Conservation (phyloP, 2,888 invertebrate species). For the Cheilosia variabilis region DNA sequence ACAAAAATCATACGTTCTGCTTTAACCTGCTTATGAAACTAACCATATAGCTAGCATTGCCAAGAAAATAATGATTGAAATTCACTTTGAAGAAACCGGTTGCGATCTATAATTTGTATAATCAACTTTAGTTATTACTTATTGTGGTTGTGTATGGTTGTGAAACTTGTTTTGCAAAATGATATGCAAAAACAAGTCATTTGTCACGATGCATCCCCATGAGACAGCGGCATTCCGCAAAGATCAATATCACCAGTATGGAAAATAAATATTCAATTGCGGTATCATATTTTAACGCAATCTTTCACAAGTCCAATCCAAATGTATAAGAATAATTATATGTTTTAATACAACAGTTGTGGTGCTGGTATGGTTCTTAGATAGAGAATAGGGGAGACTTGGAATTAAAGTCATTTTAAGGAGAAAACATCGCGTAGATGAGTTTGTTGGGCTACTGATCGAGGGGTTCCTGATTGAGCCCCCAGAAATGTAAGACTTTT, state of each 20-base stretch:
- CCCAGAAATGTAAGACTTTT: too few species aligned
- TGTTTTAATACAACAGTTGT: neutral
- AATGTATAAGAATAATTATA: neutral
- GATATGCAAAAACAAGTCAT: slow-evolving; percentile 51
- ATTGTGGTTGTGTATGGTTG: slow-evolving; percentile 15
- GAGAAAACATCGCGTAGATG: too few species aligned
- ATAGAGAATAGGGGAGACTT: too few species aligned
- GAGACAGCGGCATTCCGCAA: slow-evolving; percentile 26
- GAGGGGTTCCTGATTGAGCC: too few species aligned
- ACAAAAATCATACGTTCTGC: too few species aligned
- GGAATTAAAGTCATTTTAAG: too few species aligned
- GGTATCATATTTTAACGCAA: slow-evolving; percentile 9
- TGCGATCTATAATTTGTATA: slow-evolving; percentile 22
- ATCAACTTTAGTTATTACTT: slow-evolving; percentile 19
- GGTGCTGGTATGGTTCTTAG: neutral
- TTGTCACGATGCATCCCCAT: slow-evolving; percentile 53
- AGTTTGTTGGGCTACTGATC: too few species aligned
- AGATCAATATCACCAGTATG: slow-evolving; percentile 35
- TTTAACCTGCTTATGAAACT: too few species aligned
- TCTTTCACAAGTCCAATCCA: neutral
- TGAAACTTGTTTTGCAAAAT: slow-evolving; percentile 42
- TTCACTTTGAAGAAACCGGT: slow-evolving; percentile 12
- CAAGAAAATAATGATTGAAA: neutral
- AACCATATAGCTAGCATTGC: neutral
- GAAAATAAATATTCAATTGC: slow-evolving; percentile 25